Evolutionary conservation across 2,888 invertebrate species (phyloP), one percentile per base, ranked within the genome.

Genomic region (Trilocha varians): DNA sequence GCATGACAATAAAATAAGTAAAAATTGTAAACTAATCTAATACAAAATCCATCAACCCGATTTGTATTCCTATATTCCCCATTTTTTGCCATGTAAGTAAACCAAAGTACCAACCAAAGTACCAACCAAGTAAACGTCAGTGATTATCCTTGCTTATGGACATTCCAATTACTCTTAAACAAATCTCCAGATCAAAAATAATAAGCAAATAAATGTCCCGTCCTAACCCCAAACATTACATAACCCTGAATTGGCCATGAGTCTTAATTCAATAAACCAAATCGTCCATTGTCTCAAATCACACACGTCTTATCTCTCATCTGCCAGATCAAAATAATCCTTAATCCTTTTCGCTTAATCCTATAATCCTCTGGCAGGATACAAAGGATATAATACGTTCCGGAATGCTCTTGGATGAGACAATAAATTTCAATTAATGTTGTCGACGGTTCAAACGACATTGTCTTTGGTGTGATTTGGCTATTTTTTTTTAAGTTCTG

Each of bases 361-460:
- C 25, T 25, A 11, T 53, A 48, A 32, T 32, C 11, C 13, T 16
- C 33, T 25, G 25, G 25, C 25, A 9, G 11, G 25, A 6, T 3
- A 9, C 4, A 11, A 11, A 11, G 11, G 25, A 9, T 6, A 25
- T 25, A 11, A 9, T 2, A 25, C 25, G 25, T 25, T 25, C 11
- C 1, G 11, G 4, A 25, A 9, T 25, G 25, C 11, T 64, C 52
- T 57, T 62, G 62, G 63, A 66, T 62, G 70, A 76, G 66, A 69
- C 63, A 79, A 84, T 85, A 84, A 78, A 84, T 85, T 84, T 84
- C 79, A 84, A 85, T 85, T 79, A 83, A 70, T 70, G 62, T 59
- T 65, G 83, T 64, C 71, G 76, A 77, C 83, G 73, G 65, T 53
- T 57, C 57, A 53, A 65, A 65, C 67, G 70, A 65, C 65, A 73